Percentiles rank a stretch among this genome's conserved stretches.
Evolutionary conservation across 2,113 vertebrate species (phyloP).

Genomic region (Chaetops frenatus): DNA sequence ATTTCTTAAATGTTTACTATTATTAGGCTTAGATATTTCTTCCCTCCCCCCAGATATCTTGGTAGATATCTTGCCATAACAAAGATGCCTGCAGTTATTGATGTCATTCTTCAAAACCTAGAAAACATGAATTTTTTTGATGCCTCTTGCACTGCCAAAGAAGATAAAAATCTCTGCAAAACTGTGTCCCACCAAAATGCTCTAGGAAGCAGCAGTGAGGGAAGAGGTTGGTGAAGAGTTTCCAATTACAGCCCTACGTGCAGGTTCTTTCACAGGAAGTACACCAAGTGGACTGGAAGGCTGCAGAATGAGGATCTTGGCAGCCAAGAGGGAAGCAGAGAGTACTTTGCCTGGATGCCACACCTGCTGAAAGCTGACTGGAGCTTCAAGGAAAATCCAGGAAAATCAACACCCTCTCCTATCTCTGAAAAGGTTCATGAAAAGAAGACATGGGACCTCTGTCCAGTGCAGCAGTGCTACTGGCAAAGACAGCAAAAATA

Average conservation of each 20-base stretch:
- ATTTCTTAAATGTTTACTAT: not conserved
- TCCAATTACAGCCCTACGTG: not conserved
- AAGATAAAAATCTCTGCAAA: not conserved
- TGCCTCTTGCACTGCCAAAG: not conserved
- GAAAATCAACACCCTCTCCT: not conserved
- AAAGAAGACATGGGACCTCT: not conserved
- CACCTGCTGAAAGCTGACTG: not conserved
- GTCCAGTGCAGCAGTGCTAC: not conserved
- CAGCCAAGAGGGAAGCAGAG: not conserved
- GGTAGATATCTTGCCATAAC: not conserved
- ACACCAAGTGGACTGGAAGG: not conserved
- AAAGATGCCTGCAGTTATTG: not conserved
- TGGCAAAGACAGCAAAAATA: not conserved
- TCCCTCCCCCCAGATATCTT: fast-evolving
- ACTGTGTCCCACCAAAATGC: not conserved
- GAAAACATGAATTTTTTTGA: not conserved
- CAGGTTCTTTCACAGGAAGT: not conserved
- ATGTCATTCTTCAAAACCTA: not conserved
- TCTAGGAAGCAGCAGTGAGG: not conserved
- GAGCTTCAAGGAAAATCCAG: not conserved
- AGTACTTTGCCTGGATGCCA: not conserved
- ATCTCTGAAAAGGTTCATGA: not conserved
- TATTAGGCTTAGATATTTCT: not conserved
- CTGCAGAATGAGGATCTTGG: not conserved
- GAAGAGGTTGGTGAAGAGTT: not conserved